These are phyloP conservation scores for Caenorhabditis zanzibari DNA, from an alignment of 2,888 invertebrate genomes.

Conservation along the genomic window DNA sequence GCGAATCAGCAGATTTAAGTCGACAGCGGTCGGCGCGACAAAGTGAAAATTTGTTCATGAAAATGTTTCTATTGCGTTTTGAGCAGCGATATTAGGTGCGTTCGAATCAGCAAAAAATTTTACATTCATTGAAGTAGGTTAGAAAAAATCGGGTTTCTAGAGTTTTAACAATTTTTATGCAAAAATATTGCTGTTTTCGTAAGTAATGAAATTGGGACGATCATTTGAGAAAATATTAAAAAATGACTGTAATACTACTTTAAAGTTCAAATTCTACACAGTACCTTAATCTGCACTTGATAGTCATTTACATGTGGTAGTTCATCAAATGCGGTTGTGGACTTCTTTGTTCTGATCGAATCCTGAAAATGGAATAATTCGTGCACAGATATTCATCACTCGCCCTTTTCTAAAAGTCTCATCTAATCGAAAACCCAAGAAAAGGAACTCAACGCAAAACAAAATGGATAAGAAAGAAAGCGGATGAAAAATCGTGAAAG, in stretches of 20 bases:
- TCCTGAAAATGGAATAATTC: constrained; percentile 24
- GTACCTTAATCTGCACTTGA: constrained; percentile 71
- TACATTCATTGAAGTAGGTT: too few relatives aligned
- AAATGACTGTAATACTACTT: background rate
- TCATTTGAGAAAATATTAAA: too few relatives aligned
- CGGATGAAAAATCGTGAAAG: constrained; percentile 12
- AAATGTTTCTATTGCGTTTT: too few relatives aligned
- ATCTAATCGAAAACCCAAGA: constrained; percentile 21
- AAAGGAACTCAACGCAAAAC: constrained; percentile 32
- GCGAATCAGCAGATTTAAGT: too few relatives aligned
- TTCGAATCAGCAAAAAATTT: too few relatives aligned
- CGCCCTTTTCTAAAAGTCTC: background rate
- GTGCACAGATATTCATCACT: background rate
- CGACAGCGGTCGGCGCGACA: too few relatives aligned
- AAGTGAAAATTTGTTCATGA: too few relatives aligned
- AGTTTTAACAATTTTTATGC: too few relatives aligned
- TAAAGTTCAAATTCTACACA: background rate
- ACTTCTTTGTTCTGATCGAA: constrained; percentile 55
- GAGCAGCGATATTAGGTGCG: too few relatives aligned
- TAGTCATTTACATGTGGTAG: constrained; percentile 62
- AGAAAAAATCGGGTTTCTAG: too few relatives aligned
- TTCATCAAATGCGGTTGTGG: constrained; percentile 60
- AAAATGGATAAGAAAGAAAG: constrained; percentile 31
- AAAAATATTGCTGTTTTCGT: too few relatives aligned
- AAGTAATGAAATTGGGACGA: too few relatives aligned